Evolutionary conservation across 2,888 invertebrate genomes (phyloP).

Genomic region (Amorpha juglandis): DNA sequence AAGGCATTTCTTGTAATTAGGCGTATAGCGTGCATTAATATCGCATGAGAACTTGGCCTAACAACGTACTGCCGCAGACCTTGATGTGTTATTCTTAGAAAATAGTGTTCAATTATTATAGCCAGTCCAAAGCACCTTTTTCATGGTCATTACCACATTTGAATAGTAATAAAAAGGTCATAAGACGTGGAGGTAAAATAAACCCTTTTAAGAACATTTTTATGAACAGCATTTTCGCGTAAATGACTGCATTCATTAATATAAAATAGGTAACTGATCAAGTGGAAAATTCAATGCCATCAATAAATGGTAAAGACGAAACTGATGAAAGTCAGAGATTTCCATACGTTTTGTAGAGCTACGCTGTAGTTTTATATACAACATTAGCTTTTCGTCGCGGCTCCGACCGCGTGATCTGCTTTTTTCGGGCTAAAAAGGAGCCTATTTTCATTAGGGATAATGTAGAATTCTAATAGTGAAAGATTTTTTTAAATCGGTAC

Average conservation of each 20-base stretch:
- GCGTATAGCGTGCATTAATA: not conserved
- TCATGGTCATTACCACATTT: slow-evolving; percentile 19
- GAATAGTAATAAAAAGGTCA: slow-evolving; percentile 19
- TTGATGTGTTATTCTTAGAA: slow-evolving; percentile 9
- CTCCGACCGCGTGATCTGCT: no score
- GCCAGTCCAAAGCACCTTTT: slow-evolving; percentile 8
- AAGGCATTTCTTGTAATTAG: not conserved
- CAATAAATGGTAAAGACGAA: no score
- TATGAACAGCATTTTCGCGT: not conserved
- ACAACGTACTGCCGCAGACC: not conserved
- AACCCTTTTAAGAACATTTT: not conserved
- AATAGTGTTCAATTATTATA: slow-evolving; percentile 13
- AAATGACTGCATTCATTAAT: not conserved
- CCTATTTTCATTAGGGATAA: no score
- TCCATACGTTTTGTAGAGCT: no score
- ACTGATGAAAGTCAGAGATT: no score
- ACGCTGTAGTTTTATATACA: no score
- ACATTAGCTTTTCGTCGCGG: no score
- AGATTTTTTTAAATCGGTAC: no score
- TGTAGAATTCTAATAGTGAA: no score
- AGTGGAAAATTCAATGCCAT: no score
- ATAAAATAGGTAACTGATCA: no score
- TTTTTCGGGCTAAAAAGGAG: no score
- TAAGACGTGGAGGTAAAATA: not conserved
- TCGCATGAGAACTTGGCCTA: slow-evolving; percentile 6